Percentiles rank a stretch among this genome's conserved stretches.
phyloP scores from a whole-genome alignment of 2,113 vertebrate species.

The Riparia riparia region DNA sequence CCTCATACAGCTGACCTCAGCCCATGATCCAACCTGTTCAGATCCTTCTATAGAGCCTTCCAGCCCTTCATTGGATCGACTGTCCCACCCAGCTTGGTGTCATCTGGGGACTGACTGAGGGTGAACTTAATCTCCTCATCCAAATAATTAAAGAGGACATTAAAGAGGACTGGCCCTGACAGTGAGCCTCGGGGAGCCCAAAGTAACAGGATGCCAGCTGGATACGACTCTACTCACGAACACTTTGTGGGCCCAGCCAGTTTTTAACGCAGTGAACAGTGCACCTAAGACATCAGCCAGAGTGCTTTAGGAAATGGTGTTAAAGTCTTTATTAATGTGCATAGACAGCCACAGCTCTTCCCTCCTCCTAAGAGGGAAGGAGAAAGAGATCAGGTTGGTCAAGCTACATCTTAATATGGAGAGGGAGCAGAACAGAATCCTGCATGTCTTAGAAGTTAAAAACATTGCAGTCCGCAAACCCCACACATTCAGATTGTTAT shows the following conservation, averaged over 20 bases:
- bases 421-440: neutral
- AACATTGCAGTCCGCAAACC: accelerated
- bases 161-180: neutral
- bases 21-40: neutral
- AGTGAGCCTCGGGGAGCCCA: neutral
- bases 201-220: neutral
- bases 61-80: neutral
- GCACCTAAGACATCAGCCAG: neutral
- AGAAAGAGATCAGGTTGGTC: neutral
- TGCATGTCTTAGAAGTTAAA: neutral
- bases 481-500: neutral
- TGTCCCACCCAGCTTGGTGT: neutral
- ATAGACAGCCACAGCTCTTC: neutral
- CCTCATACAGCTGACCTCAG: neutral
- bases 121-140: no score
- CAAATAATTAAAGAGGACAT: neutral
- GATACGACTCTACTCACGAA: neutral
- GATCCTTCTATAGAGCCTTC: neutral
- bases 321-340: neutral
- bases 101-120: neutral
- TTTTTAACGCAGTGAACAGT: neutral
- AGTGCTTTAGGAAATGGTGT: neutral
- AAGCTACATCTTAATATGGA: neutral
- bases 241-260: neutral
- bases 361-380: neutral